Evolutionary conservation across 2,113 vertebrate genomes (phyloP).

Genomic region (Marmota flaviventris): DNA sequence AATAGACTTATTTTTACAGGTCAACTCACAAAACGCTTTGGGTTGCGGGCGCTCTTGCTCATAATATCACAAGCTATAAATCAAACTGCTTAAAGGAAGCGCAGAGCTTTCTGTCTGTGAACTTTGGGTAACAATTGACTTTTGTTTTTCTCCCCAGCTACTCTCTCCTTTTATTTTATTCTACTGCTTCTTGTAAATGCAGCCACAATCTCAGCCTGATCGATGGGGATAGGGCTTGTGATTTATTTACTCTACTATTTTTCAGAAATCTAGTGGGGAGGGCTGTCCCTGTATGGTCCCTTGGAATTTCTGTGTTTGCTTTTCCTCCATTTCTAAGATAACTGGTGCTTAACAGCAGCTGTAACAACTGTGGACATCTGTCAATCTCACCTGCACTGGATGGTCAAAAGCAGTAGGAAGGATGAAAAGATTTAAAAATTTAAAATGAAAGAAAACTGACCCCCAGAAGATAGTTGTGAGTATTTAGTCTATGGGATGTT

Average conservation of each 20-base stretch:
- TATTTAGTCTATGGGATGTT: background rate
- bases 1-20: conserved; percentile 92
- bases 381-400: background rate
- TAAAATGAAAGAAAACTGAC: background rate
- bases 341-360: background rate
- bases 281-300: background rate
- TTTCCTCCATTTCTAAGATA: conserved; percentile 58
- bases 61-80: conserved; percentile 90
- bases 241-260: background rate
- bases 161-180: background rate
- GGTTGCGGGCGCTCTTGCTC: conserved; percentile 83
- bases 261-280: background rate
- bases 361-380: conserved; percentile 39
- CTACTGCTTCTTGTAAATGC: background rate
- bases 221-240: background rate
- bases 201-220: background rate
- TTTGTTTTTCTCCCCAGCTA: conserved; percentile 87
- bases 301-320: conserved; percentile 69
- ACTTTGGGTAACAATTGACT: conserved; percentile 67
- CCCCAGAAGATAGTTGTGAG: background rate
- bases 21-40: conserved; percentile 87
- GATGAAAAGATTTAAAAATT: background rate
- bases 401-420: background rate
- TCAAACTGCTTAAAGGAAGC: conserved; percentile 85
- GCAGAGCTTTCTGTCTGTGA: conserved; percentile 70